phyloP scores from a whole-genome alignment of 2,888 invertebrate species.

The Gonocerus acuteangulatus region DNA sequence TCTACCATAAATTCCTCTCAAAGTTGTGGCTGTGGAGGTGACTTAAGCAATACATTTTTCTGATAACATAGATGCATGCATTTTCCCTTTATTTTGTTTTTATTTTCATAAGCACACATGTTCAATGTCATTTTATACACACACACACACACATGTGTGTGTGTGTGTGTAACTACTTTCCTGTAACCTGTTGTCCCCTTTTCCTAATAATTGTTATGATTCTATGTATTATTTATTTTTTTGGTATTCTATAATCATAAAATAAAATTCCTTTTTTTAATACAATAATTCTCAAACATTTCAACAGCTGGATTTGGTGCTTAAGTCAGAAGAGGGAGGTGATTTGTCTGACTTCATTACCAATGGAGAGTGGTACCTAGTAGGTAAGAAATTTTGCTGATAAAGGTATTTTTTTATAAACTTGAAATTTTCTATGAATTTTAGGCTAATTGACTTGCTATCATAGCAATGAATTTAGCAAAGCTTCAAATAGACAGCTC shows the following conservation, averaged over 20 bases:
- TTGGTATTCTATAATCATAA: background rate
- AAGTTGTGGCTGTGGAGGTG: too few species aligned
- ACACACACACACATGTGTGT: too few species aligned
- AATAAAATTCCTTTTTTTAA: background rate
- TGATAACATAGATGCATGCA: too few species aligned
- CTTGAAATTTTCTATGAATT: background rate
- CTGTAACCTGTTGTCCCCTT: background rate
- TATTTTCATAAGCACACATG: too few species aligned
- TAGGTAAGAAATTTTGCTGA: constrained; percentile 77
- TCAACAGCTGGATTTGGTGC: constrained; percentile 86
- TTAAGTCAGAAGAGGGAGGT: constrained; percentile 87
- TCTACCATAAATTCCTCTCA: too few species aligned
- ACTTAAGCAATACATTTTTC: too few species aligned
- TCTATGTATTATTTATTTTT: background rate
- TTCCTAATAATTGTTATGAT: background rate
- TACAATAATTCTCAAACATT: background rate
- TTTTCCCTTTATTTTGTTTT: too few species aligned
- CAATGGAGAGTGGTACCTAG: constrained; percentile 98
- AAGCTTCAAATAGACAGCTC: background rate
- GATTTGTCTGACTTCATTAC: constrained; percentile 95
- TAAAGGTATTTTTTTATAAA: background rate
- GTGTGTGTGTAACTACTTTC: too few species aligned
- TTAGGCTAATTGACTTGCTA: background rate
- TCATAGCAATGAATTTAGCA: background rate
- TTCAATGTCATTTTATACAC: too few species aligned